Evolutionary conservation across 2,113 vertebrate species (phyloP).

Genomic region (Gallinago paraguaiae): DNA sequence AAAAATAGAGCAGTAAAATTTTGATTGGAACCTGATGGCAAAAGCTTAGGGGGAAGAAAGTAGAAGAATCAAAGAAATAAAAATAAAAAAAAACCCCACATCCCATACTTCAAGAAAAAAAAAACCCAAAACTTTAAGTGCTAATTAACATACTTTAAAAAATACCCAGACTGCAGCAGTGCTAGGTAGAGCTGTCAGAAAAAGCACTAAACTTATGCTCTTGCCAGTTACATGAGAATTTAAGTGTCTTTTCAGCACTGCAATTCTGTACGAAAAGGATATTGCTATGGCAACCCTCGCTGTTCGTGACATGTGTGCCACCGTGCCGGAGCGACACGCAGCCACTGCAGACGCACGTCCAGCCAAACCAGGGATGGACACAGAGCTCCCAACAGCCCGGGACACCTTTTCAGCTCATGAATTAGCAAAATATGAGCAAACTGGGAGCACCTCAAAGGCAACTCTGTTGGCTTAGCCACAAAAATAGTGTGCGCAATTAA

Average conservation of each 20-base stretch:
- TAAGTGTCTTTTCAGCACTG: slow-evolving; percentile 56
- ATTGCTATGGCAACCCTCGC: slow-evolving; percentile 62
- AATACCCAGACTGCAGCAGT: slow-evolving; percentile 57
- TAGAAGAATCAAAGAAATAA: slow-evolving; percentile 55
- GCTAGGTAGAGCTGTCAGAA: slow-evolving; percentile 63
- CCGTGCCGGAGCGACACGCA: background rate
- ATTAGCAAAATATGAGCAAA: background rate
- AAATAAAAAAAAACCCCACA: slow-evolving; percentile 46
- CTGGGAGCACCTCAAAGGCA: background rate
- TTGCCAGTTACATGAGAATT: slow-evolving; percentile 51
- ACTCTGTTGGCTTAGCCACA: background rate
- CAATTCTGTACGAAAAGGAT: background rate
- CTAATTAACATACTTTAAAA: slow-evolving; percentile 67
- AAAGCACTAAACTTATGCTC: slow-evolving; percentile 62
- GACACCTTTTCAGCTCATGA: background rate
- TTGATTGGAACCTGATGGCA: slow-evolving; percentile 57
- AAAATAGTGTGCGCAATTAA: background rate
- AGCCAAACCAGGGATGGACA: background rate
- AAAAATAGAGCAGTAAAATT: slow-evolving; percentile 63
- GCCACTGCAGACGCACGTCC: background rate
- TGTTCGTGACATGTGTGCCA: slow-evolving; percentile 58
- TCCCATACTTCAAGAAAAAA: slow-evolving; percentile 15
- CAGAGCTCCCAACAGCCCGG: background rate
- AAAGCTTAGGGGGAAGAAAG: slow-evolving; percentile 43
- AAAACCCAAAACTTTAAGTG: slow-evolving; percentile 12